Conservation (phyloP, 2,888 invertebrate genomes). For the Alloscopus bannaensis region DNA sequence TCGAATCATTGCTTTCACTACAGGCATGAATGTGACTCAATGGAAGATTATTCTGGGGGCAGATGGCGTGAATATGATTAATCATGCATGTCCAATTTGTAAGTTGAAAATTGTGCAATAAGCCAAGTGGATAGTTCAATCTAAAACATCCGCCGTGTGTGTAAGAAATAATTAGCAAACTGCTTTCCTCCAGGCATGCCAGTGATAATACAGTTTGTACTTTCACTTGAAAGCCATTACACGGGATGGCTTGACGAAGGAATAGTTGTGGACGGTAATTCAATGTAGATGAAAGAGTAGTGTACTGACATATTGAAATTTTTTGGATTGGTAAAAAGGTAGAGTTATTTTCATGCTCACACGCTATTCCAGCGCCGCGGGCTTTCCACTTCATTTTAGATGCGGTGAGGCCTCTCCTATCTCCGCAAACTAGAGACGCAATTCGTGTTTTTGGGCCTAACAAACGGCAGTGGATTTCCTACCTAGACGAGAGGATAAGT, state of each 20-base stretch:
- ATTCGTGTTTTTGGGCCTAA: conserved; percentile 23
- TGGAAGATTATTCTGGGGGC: conserved; percentile 26
- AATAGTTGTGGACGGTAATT: conserved; percentile 35
- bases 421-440: conserved; percentile 15
- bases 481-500: conserved; percentile 31
- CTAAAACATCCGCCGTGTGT: background rate
- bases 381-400: conserved; percentile 27
- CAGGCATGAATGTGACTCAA: conserved; percentile 37
- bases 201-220: conserved; percentile 38
- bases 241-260: conserved; percentile 43
- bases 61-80: conserved; percentile 33
- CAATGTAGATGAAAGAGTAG: background rate
- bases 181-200: conserved; percentile 28
- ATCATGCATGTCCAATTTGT: conserved; percentile 42
- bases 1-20: too few relatives aligned
- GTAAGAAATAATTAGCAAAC: background rate
- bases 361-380: background rate
- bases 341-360: background rate
- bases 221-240: conserved; percentile 38
- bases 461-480: conserved; percentile 33
- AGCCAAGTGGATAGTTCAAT: background rate
- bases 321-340: background rate
- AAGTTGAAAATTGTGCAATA: background rate
- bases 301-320: background rate
- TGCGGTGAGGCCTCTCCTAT: conserved; percentile 23